Base-by-base conservation (phyloP, 2,888 invertebrate genomes). In the Drosophila ezoana region DNA sequence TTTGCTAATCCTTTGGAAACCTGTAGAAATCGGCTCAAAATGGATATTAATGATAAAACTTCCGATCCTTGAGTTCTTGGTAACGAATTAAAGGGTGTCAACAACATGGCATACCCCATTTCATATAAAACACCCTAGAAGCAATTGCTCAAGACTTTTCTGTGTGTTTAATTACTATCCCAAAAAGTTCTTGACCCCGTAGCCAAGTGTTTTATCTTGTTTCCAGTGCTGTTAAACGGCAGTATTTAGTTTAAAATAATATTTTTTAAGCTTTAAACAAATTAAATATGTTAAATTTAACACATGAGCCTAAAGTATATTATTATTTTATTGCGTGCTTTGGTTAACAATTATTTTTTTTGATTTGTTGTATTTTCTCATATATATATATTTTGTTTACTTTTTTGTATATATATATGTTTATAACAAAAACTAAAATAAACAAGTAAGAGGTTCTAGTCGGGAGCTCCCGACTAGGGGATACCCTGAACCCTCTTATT, bases 271-370 rank as follows among this genome's bases (percentile, higher is more conserved):
- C 32, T 11, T 0, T 13, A 20, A 16, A 23, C 10, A 44, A 69
- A 41, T 58, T 35, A 23, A 52, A 40, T 62, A 32, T 45, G 61
- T 28, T 2, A 23, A 64, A 61, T 65, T 66, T 53, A 63, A 63
- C 44, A 80, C 33, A 53, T 61, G 33, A 54, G 32, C 48, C 57
- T 61, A 72, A 76, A 65, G 69, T 59, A 67, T 49, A 53, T 52
- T 32, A 63, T 47, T 47, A 53, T 56, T 33, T 67, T 37, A 40
- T 52, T 66, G 32, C 44, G 53, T 53, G 66, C 52, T 18, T 47
- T 63, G 40, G 11, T 48, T 41, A 35, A 35, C 13, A 28, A n/a
- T 35, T 49, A 28, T n/a, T 13, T 18, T 18, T 18, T 60, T 58
- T 52, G 23, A 38, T 45, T 67, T 67, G 49, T 48, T 69, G 56